Evolutionary conservation across 2,797 vertebrate species (phyloP).

Genomic region (Myotis findleyi): DNA sequence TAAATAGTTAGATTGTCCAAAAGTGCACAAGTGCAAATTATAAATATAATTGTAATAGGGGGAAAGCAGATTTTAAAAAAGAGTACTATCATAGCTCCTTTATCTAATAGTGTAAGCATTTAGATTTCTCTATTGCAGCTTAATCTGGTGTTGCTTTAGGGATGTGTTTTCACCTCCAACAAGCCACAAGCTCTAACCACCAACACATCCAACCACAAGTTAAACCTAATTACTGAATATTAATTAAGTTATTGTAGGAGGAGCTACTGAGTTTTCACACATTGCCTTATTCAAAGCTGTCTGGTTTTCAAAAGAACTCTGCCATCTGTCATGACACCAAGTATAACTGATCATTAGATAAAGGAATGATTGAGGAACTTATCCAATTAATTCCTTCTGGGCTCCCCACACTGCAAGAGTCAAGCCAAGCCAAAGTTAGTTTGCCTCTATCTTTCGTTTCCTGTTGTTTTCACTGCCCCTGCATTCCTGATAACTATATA

Average conservation of each 20-base stretch:
- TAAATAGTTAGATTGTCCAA: neutral
- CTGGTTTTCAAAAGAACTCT: conserved; percentile 34
- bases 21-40: neutral
- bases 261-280: conserved; percentile 45
- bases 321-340: conserved; percentile 50
- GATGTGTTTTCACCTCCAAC: neutral
- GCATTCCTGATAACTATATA: neutral
- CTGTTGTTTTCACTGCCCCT: neutral
- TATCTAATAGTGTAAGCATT: neutral
- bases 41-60: neutral
- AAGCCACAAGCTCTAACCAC: neutral
- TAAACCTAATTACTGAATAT: conserved; percentile 4
- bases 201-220: neutral
- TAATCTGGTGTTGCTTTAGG: neutral
- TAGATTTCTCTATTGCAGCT: neutral
- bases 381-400: conserved; percentile 47
- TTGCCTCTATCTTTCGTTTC: neutral
- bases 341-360: conserved; percentile 25
- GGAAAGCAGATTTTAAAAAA: neutral
- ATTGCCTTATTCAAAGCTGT: neutral
- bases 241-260: conserved; percentile 25
- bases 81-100: neutral
- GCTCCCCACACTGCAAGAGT: neutral
- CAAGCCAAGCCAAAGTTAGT: neutral
- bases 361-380: conserved; percentile 34